Conservation (phyloP, 2,113 vertebrate genomes). For the Trachemys scripta region DNA sequence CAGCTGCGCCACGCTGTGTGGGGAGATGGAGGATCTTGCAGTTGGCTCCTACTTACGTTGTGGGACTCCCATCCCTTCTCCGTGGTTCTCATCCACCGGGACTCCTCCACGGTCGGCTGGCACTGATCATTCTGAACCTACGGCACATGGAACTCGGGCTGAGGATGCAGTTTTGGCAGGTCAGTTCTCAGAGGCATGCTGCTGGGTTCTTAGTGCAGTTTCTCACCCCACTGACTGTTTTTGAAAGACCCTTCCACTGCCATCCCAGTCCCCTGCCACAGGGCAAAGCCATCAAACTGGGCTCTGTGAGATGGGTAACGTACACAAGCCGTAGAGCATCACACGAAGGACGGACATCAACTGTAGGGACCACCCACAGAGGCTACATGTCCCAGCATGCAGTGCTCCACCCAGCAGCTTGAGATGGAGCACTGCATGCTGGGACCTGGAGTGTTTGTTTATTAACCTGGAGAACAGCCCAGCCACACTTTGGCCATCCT, state of each 20-base stretch:
- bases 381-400: neutral
- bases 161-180: neutral
- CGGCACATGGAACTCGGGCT: neutral
- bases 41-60: conserved; percentile 77
- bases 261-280: neutral
- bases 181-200: neutral
- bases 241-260: neutral
- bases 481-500: neutral
- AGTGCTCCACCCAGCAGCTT: neutral
- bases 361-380: neutral
- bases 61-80: conserved; percentile 88
- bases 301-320: neutral
- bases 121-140: conserved; percentile 98
- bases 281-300: neutral
- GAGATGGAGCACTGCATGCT: neutral
- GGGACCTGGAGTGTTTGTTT: neutral
- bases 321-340: neutral
- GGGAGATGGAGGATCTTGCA: neutral
- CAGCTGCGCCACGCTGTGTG: rapidly evolving
- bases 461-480: neutral
- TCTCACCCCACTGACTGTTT: neutral
- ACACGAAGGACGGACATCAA: neutral
- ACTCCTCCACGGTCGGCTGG: conserved; percentile 87
- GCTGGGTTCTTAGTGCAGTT: neutral
- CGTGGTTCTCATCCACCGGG: conserved; percentile 89